A percentile compares a stretch with the other conserved stretches of the same genome.
Evolutionary conservation across 1,140 invertebrate species (phyloP).

Genomic region (Globodera ellingtonae): DNA sequence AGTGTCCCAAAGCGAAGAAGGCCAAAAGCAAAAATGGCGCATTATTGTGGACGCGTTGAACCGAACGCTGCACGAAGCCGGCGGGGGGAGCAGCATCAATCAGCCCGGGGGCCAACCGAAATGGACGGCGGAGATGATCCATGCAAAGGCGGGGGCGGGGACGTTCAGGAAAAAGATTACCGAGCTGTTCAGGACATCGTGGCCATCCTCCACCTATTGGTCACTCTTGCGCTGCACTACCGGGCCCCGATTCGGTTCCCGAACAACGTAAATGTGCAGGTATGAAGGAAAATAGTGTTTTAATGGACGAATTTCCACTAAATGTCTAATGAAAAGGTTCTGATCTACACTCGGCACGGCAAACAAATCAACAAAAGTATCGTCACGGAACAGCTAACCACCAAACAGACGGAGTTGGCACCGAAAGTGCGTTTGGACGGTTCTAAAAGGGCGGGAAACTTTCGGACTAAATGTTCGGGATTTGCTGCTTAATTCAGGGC

Average conservation of each 20-base stretch:
- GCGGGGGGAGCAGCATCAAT: slow-evolving; percentile 2
- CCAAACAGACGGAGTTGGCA: slow-evolving; percentile 58
- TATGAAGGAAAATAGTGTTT: slow-evolving; percentile 61
- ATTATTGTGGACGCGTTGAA: slow-evolving; percentile 85
- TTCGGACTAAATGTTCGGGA: too few relatives aligned
- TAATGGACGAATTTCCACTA: background rate
- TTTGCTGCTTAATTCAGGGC: slow-evolving; percentile 57
- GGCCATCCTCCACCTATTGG: slow-evolving; percentile 88
- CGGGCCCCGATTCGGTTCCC: slow-evolving; percentile 90
- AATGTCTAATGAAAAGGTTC: slow-evolving; percentile 1
- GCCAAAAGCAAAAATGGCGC: slow-evolving; percentile 89
- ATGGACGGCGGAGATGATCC: slow-evolving; percentile 87
- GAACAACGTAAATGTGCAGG: slow-evolving; percentile 87
- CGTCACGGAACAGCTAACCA: slow-evolving; percentile 83
- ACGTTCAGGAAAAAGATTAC: slow-evolving; percentile 69
- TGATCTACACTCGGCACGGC: slow-evolving; percentile 40
- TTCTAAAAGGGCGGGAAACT: background rate
- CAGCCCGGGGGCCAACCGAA: slow-evolving; percentile 69
- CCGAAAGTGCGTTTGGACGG: slow-evolving; percentile 48
- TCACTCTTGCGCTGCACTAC: slow-evolving; percentile 88
- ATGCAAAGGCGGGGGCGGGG: slow-evolving; percentile 37
- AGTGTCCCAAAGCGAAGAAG: slow-evolving; percentile 96
- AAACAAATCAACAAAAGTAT: slow-evolving; percentile 54
- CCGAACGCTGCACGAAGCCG: slow-evolving; percentile 70
- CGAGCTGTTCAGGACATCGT: slow-evolving; percentile 87